Conservation (phyloP, 2,797 vertebrate genomes). For the Bufotes viridis region DNA sequence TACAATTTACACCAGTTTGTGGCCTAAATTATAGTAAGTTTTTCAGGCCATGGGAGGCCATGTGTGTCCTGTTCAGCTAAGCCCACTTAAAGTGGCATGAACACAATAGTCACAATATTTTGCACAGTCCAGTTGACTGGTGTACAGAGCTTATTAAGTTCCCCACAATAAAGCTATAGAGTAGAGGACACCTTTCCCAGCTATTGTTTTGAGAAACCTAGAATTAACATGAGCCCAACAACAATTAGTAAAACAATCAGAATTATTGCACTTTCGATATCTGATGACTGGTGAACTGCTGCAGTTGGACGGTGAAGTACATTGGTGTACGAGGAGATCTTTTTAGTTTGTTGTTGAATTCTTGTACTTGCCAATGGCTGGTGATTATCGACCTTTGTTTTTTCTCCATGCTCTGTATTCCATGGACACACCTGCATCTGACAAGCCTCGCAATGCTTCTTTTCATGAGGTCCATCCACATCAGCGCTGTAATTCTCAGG, state of each 20-base stretch:
- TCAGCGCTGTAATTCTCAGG: not conserved
- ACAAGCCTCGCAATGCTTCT: constrained; percentile 63
- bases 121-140: too few relatives aligned
- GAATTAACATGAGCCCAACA: too few relatives aligned
- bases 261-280: not conserved
- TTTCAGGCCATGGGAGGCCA: too few relatives aligned
- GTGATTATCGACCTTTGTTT: not conserved
- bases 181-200: not conserved
- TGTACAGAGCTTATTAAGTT: not conserved
- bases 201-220: not conserved
- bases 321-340: not conserved
- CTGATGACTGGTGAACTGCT: not conserved
- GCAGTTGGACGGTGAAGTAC: not conserved
- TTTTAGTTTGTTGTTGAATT: not conserved
- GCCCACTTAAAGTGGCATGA: too few relatives aligned
- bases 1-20: too few relatives aligned
- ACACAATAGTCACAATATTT: too few relatives aligned
- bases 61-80: too few relatives aligned
- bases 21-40: too few relatives aligned
- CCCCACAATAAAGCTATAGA: not conserved
- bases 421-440: not conserved
- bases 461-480: not conserved
- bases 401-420: not conserved
- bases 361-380: not conserved
- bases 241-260: not conserved